A percentile compares a stretch with the other conserved stretches of the same genome.
Evolutionary conservation across 1,140 invertebrate genomes (phyloP).

Genomic region (Solenopsis invicta): DNA sequence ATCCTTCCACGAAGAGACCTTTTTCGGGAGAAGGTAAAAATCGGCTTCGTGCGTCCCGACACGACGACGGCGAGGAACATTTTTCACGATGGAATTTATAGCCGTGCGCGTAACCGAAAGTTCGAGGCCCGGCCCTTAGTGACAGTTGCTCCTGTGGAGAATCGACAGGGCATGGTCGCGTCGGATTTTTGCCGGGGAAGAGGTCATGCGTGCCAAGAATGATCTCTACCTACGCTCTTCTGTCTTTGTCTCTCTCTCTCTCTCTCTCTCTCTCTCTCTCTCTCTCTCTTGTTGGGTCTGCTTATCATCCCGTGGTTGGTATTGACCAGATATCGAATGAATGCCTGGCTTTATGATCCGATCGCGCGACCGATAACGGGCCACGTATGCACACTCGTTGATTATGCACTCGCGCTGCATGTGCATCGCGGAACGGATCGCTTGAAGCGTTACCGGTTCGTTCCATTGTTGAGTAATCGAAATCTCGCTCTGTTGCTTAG

Average conservation of each 20-base stretch:
- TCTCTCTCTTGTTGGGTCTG: conserved; percentile 78
- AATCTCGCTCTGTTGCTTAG: conserved; percentile 15
- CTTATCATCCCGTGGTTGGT: conserved; percentile 84
- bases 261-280: not conserved
- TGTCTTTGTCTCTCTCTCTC: not conserved
- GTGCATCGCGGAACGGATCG: conserved; percentile 48
- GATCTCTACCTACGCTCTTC: conserved; percentile 74
- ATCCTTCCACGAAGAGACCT: conserved; percentile 3
- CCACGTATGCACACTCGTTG: conserved; percentile 52
- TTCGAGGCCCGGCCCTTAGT: not conserved
- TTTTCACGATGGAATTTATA: conserved; percentile 30
- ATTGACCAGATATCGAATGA: conserved; percentile 85
- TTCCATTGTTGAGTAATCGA: conserved; percentile 49
- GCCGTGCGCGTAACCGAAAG: too few species aligned
- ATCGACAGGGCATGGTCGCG: conserved; percentile 11
- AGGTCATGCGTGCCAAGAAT: conserved; percentile 80
- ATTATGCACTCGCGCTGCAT: conserved; percentile 62
- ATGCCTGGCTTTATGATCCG: conserved; percentile 85
- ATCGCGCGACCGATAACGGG: conserved; percentile 81
- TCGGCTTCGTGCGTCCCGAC: not conserved
- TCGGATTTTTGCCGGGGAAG: conserved; percentile 76
- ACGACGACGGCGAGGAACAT: not conserved
- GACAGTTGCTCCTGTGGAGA: conserved; percentile 45
- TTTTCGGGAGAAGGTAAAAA: not conserved
- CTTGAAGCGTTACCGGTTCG: conserved; percentile 34